These are phyloP conservation scores for Leptopilina drosophilae DNA, from an alignment of 2,888 invertebrate genomes.

Conservation along the genomic window DNA sequence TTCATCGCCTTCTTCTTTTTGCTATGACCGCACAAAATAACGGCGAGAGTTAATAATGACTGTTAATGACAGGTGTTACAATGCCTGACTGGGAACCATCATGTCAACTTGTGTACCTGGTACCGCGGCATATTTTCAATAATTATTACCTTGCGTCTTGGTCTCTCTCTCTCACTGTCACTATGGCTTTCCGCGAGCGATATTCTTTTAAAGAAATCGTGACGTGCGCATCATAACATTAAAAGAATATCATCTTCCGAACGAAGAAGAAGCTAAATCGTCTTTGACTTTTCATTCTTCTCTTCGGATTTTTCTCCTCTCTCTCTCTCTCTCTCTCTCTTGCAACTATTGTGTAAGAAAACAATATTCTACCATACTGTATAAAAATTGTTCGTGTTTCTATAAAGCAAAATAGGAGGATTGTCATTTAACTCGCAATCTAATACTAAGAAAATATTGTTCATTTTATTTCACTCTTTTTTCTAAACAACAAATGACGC, in stretches of 20 bases:
- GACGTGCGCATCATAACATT: conserved; percentile 27
- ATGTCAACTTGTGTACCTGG: conserved; percentile 66
- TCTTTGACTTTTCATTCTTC: no score
- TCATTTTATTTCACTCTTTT: no score
- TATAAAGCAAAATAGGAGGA: no score
- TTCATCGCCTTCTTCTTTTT: conserved; percentile 25
- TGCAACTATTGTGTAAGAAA: no score
- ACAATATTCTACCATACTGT: no score
- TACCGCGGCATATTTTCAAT: conserved; percentile 68
- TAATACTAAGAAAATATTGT: no score
- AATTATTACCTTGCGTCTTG: conserved; percentile 60
- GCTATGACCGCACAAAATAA: conserved; percentile 60
- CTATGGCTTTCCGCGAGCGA: conserved; percentile 43
- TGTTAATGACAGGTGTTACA: conserved; percentile 71
- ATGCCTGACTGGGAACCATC: conserved; percentile 61
- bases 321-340: no score
- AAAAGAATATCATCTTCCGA: not conserved
- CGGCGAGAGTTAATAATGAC: conserved; percentile 71
- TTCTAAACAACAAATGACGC: no score
- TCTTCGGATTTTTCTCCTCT: no score
- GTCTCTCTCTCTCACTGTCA: not conserved
- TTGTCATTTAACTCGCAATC: no score
- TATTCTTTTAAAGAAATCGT: conserved; percentile 26
- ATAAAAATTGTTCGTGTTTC: no score
- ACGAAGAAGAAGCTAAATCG: no score